phyloP scores from a whole-genome alignment of 1,140 invertebrate species.

The Hyphantria cunea region DNA sequence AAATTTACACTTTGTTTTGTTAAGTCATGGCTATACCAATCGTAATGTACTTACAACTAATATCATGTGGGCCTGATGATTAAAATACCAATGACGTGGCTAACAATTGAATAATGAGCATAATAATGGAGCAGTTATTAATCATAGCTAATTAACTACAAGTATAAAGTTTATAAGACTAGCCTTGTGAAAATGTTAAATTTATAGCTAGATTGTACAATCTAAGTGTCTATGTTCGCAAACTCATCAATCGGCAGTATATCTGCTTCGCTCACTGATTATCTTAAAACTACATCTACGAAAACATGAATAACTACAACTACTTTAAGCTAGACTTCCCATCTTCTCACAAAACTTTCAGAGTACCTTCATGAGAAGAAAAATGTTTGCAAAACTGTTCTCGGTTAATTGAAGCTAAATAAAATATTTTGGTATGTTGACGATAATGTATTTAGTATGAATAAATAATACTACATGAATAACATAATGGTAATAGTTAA shows the following conservation, averaged over 20 bases:
- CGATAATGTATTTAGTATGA: constrained; percentile 42
- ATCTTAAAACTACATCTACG: constrained; percentile 75
- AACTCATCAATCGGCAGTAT: constrained; percentile 54
- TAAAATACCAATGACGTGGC: constrained; percentile 41
- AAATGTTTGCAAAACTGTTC: constrained; percentile 82
- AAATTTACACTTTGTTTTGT: too few relatives aligned
- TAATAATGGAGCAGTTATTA: constrained; percentile 54
- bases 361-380: constrained; percentile 81
- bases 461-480: constrained; percentile 49
- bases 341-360: constrained; percentile 81
- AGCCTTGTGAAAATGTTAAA: constrained; percentile 56
- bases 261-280: constrained; percentile 55
- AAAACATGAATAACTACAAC: constrained; percentile 70
- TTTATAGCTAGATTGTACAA: constrained; percentile 61
- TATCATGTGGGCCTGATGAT: constrained; percentile 47
- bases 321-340: constrained; percentile 76
- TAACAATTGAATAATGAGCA: constrained; percentile 56
- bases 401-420: constrained; percentile 70
- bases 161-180: constrained; percentile 62
- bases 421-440: constrained; percentile 49
- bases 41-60: constrained; percentile 50
- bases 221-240: constrained; percentile 57
- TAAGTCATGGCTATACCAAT: constrained; percentile 13
- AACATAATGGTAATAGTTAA: constrained; percentile 51
- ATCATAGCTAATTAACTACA: constrained; percentile 64